phyloP scores from a whole-genome alignment of 2,113 vertebrate species.

The Gracilinanus agilis region DNA sequence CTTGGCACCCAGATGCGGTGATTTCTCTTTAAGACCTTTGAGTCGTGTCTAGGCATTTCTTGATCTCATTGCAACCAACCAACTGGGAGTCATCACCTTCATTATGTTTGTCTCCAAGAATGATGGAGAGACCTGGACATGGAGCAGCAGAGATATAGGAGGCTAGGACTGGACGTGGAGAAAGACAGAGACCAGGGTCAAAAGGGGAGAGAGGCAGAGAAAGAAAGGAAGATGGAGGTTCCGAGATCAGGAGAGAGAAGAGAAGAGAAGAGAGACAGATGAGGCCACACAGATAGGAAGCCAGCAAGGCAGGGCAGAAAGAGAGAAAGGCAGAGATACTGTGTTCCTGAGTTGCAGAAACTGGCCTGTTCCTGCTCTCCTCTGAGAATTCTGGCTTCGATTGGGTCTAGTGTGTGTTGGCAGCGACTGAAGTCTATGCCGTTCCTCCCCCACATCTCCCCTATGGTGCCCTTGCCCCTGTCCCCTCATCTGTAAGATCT shows the following conservation, averaged over 20 bases:
- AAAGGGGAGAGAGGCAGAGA: neutral
- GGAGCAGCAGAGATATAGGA: neutral
- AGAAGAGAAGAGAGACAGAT: neutral
- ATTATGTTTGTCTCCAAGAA: neutral
- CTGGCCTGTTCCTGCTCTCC: rapidly evolving
- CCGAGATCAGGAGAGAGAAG: neutral
- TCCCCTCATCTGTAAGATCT: constrained; percentile 75
- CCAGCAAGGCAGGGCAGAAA: no score
- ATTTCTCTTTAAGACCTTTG: neutral
- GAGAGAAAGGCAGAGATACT: neutral
- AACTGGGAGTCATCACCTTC: no score
- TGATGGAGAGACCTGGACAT: neutral
- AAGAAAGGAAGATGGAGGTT: constrained; percentile 8
- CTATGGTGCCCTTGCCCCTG: constrained; percentile 66
- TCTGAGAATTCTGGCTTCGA: neutral
- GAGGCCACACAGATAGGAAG: neutral
- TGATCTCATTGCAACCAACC: neutral
- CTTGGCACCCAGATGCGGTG: neutral
- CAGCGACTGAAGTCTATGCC: neutral
- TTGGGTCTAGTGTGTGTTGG: neutral
- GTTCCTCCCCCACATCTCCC: neutral
- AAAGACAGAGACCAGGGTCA: neutral
- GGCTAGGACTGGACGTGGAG: neutral
- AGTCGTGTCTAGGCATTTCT: neutral
- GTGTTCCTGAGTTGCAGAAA: neutral